Evolutionary conservation across 2,888 invertebrate species (phyloP).

Genomic region (Dryococelus australis): DNA sequence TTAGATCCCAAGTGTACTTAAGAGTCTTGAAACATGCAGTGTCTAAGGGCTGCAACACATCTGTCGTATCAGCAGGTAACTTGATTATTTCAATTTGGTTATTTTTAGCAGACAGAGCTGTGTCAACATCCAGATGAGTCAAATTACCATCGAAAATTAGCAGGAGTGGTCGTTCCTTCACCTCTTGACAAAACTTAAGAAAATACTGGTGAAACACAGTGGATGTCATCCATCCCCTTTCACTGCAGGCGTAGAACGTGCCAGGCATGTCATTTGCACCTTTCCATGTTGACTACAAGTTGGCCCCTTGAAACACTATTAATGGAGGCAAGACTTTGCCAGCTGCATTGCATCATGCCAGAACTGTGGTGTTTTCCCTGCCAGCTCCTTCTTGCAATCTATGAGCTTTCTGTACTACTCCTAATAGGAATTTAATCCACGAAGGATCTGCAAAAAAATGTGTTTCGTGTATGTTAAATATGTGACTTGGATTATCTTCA

Average conservation of each 20-base stretch:
- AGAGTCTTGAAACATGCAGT: conserved; percentile 18
- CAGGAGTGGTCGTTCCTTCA: conserved; percentile 38
- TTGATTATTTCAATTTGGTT: conserved; percentile 41
- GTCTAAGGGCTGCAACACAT: conserved; percentile 30
- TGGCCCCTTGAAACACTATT: no score
- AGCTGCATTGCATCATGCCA: conserved; percentile 46
- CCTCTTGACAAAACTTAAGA: conserved; percentile 26
- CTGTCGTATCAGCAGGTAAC: conserved; percentile 40
- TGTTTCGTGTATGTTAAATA: no score
- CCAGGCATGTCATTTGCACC: no score
- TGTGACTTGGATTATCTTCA: conserved; percentile 32
- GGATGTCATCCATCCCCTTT: conserved; percentile 34
- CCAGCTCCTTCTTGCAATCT: conserved; percentile 46
- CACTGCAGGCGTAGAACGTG: conserved; percentile 5
- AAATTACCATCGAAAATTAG: conserved; percentile 43
- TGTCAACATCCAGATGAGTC: conserved; percentile 35
- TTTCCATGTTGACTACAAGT: no score
- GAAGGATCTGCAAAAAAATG: conserved; percentile 44
- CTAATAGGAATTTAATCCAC: conserved; percentile 44
- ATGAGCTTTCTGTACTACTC: conserved; percentile 45
- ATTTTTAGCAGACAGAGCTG: conserved; percentile 32
- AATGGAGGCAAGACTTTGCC: no score
- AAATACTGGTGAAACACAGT: conserved; percentile 34
- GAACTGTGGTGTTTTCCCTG: conserved; percentile 47
- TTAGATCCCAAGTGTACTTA: neutral